These are phyloP conservation scores for Schizotus pectinicornis DNA, from an alignment of 2,888 invertebrate species.

Conservation along the genomic window DNA sequence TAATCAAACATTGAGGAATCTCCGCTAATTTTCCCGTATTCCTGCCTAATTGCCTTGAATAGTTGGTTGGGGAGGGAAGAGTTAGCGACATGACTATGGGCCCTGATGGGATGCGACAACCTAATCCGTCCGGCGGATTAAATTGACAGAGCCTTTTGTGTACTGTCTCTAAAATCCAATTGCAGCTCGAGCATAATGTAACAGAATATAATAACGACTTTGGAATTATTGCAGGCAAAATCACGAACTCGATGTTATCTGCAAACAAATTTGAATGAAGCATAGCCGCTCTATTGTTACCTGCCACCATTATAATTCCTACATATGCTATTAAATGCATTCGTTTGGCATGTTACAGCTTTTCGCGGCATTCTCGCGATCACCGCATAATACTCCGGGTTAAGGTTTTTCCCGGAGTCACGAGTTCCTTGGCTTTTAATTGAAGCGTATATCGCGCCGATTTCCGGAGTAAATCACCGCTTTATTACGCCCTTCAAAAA, in stretches of 20 bases:
- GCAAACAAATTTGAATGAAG: slow-evolving; percentile 35
- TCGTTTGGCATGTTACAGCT: slow-evolving; percentile 26
- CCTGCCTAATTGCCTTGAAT: too few species aligned
- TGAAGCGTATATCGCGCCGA: neutral
- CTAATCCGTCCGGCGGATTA: too few species aligned
- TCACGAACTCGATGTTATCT: slow-evolving; percentile 36
- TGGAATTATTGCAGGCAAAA: slow-evolving; percentile 19
- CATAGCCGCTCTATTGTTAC: slow-evolving; percentile 34
- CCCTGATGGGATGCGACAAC: too few species aligned
- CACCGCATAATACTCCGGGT: slow-evolving; percentile 7
- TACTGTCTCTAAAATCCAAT: slow-evolving; percentile 5
- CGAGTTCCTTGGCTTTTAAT: neutral
- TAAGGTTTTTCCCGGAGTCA: slow-evolving; percentile 2
- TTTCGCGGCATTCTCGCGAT: slow-evolving; percentile 6
- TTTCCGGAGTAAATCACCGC: neutral
- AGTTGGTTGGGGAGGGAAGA: too few species aligned
- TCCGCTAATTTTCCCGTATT: too few species aligned
- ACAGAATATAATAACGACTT: slow-evolving; percentile 11
- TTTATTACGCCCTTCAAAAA: neutral
- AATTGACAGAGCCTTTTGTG: slow-evolving; percentile 6
- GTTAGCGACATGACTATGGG: too few species aligned
- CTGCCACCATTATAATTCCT: slow-evolving; percentile 34
- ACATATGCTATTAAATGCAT: slow-evolving; percentile 29
- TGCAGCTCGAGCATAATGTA: neutral
- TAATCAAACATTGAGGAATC: too few species aligned